Evolutionary conservation across 2,888 invertebrate genomes (phyloP).

Genomic region (Idaea biselata): DNA sequence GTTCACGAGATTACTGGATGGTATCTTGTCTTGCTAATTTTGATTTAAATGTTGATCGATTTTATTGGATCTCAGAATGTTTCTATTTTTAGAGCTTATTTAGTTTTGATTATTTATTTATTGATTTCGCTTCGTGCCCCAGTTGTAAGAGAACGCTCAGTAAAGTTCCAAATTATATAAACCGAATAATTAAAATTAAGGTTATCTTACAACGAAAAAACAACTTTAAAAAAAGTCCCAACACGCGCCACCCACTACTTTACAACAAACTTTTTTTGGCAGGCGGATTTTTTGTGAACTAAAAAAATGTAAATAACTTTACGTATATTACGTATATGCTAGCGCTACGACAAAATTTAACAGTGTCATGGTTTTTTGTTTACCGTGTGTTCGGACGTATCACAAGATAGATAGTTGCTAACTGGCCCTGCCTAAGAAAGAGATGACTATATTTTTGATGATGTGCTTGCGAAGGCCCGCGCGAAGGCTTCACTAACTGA

Average conservation of each 20-base stretch:
- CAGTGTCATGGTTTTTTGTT: slow-evolving; percentile 42
- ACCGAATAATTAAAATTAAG: too few species aligned
- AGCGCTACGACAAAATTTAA: not conserved
- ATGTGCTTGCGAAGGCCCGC: slow-evolving; percentile 49
- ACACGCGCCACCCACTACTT: slow-evolving; percentile 56
- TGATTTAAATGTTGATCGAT: not conserved
- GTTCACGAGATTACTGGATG: not conserved
- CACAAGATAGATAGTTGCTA: slow-evolving; percentile 43
- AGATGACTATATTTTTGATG: slow-evolving; percentile 47
- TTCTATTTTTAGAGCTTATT: slow-evolving; percentile 52
- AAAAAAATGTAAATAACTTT: not conserved
- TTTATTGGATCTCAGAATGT: slow-evolving; percentile 37
- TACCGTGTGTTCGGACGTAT: slow-evolving; percentile 76
- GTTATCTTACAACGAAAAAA: slow-evolving; percentile 78
- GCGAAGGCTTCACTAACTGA: slow-evolving; percentile 62
- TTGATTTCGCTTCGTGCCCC: too few species aligned
- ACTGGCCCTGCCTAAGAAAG: slow-evolving; percentile 42
- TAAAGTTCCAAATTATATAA: too few species aligned
- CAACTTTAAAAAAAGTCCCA: slow-evolving; percentile 12
- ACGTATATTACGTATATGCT: not conserved
- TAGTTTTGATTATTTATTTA: too few species aligned
- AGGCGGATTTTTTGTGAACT: not conserved
- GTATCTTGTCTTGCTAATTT: not conserved
- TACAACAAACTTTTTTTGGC: not conserved
- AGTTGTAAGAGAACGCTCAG: too few species aligned